Conservation (phyloP, 1,140 invertebrate species). For the Drosophila persimilis region DNA sequence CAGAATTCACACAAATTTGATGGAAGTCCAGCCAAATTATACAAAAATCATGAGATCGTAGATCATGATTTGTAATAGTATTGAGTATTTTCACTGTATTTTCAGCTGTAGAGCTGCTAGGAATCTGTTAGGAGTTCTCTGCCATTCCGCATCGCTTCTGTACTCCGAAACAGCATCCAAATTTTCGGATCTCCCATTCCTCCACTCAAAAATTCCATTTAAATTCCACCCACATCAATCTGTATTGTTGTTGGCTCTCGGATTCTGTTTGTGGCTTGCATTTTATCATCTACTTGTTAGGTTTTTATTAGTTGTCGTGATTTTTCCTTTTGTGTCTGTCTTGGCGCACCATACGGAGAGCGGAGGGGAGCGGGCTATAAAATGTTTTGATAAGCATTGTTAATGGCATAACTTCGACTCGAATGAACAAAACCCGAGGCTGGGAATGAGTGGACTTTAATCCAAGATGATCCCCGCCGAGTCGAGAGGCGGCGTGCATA, state of each 20-base stretch:
- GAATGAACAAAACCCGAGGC: constrained; percentile 6
- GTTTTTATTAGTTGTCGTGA: constrained; percentile 67
- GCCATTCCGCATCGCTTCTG: no score
- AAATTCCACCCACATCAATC: constrained; percentile 24
- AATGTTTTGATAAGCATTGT: constrained; percentile 51
- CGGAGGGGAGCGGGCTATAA: constrained; percentile 38
- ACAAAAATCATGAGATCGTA: no score
- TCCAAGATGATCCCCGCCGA: constrained; percentile 10
- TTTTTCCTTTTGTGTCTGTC: constrained; percentile 21
- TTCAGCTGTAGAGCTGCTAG: no score
- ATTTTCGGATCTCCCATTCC: neutral
- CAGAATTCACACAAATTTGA: no score
- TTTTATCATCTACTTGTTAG: constrained; percentile 67
- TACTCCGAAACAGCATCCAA: no score
- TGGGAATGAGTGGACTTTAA: constrained; percentile 8
- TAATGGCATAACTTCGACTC: constrained; percentile 42
- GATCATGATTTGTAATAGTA: no score
- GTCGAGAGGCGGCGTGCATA: constrained; percentile 19
- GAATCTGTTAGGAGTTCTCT: no score
- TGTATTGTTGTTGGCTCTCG: constrained; percentile 4
- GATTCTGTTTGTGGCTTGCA: constrained; percentile 35
- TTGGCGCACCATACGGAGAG: constrained; percentile 56
- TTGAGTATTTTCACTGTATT: no score
- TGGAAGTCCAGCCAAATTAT: no score
- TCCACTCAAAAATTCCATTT: neutral